A percentile compares a stretch with the other conserved stretches of the same genome.
Evolutionary conservation across 2,888 invertebrate genomes (phyloP).

Genomic region (Aphidius colemani): DNA sequence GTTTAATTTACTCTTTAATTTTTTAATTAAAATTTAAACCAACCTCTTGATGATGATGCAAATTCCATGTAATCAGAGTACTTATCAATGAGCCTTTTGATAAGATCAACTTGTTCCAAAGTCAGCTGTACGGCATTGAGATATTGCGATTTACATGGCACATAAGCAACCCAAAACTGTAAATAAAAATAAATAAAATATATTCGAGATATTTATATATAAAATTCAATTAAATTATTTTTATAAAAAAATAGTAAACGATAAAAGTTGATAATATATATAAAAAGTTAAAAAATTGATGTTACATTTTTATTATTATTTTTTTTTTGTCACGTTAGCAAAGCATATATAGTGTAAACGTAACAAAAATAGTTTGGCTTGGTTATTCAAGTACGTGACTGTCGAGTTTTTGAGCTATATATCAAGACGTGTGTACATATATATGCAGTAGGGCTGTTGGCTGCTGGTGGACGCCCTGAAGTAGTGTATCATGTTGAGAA

Average conservation of each 20-base stretch:
- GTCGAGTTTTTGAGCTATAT: constrained; percentile 13
- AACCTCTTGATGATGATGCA: constrained; percentile 73
- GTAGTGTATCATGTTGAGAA: too few species aligned
- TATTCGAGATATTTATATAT: background rate
- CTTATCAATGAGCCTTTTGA: constrained; percentile 71
- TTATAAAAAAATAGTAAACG: background rate
- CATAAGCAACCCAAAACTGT: constrained; percentile 79
- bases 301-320: background rate
- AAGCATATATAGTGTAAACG: background rate
- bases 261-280: background rate
- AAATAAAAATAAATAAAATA: constrained; percentile 24
- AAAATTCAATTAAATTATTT: too few species aligned
- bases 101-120: constrained; percentile 75
- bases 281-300: background rate
- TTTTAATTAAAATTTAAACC: constrained; percentile 32
- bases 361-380: constrained; percentile 19
- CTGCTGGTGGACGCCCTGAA: too few species aligned
- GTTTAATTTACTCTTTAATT: too few species aligned
- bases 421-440: constrained; percentile 4
- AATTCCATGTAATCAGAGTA: constrained; percentile 70
- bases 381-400: constrained; percentile 25
- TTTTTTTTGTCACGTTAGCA: background rate
- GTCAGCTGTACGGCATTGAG: constrained; percentile 74
- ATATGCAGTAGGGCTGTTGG: background rate
- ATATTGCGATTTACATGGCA: constrained; percentile 71